These are phyloP conservation scores for Adela reaumurella DNA, from an alignment of 2,888 invertebrate genomes.

Conservation along the genomic window DNA sequence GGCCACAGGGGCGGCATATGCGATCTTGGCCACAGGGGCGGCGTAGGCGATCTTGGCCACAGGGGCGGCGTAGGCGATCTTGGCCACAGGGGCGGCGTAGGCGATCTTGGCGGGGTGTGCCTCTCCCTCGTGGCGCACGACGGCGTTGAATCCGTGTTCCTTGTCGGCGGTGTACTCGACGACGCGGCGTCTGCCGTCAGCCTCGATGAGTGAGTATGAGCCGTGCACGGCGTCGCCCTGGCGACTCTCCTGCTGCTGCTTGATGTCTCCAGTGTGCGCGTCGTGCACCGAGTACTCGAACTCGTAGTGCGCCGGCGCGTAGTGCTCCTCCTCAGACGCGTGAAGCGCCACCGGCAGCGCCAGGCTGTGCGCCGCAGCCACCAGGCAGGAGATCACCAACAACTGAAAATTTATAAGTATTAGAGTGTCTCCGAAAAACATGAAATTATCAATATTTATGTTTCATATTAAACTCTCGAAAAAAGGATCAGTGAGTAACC, in stretches of 20 bases:
- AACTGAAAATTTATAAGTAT: no score
- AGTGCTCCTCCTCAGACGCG: background rate
- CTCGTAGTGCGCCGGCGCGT: conserved; percentile 11
- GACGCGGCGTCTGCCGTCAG: conserved; percentile 13
- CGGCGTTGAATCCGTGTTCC: conserved; percentile 14
- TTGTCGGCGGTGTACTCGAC: conserved; percentile 15
- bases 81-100: conserved; percentile 10
- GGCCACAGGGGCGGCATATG: conserved; percentile 20
- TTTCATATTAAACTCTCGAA: no score
- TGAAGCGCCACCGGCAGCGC: no score
- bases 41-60: conserved; percentile 6
- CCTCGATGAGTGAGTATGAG: conserved; percentile 14
- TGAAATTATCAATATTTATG: background rate
- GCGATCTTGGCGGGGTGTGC: background rate
- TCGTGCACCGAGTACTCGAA: conserved; percentile 15
- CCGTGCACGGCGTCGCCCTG: conserved; percentile 14
- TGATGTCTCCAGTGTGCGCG: conserved; percentile 14
- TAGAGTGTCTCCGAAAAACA: background rate
- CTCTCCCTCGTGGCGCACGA: conserved; percentile 12
- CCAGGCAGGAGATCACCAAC: background rate
- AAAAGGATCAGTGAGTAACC: no score
- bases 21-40: conserved; percentile 17
- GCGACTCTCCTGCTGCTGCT: conserved; percentile 14
- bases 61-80: conserved; percentile 18
- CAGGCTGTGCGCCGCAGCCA: conserved; percentile 2